Conservation (phyloP, 2,797 vertebrate species). For the Lates japonicus region DNA sequence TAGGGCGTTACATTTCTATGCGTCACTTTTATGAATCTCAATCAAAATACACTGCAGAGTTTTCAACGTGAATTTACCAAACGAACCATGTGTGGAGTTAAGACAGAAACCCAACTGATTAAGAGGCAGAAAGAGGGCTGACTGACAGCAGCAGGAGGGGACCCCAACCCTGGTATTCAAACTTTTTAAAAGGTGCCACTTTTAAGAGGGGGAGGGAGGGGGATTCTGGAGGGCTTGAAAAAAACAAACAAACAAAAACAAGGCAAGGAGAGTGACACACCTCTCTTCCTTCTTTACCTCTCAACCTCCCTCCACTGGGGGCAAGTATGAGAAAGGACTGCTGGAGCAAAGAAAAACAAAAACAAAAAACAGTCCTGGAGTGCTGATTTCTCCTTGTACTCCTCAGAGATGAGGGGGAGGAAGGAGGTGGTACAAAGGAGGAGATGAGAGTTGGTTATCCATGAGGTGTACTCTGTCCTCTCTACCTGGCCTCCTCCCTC, state of each 20-base stretch:
- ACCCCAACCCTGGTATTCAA: slow-evolving; percentile 79
- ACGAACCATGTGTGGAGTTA: slow-evolving; percentile 61
- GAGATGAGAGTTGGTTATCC: slow-evolving; percentile 57
- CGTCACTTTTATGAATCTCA: slow-evolving; percentile 76
- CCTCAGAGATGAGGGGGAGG: slow-evolving; percentile 41
- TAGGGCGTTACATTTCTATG: slow-evolving; percentile 79
- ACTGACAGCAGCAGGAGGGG: slow-evolving; percentile 75
- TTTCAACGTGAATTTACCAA: slow-evolving; percentile 61
- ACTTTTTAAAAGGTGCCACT: slow-evolving; percentile 67
- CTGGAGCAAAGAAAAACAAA: slow-evolving; percentile 58
- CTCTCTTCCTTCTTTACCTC: slow-evolving; percentile 69
- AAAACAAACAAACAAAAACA: slow-evolving; percentile 46
- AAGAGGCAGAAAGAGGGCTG: slow-evolving; percentile 67
- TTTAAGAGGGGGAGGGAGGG: slow-evolving; percentile 54
- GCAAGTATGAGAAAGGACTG: slow-evolving; percentile 54
- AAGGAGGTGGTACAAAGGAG: slow-evolving; percentile 39
- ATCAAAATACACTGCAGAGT: slow-evolving; percentile 73
- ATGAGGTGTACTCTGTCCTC: slow-evolving; percentile 35
- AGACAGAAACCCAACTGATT: slow-evolving; percentile 67
- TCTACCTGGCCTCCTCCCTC: slow-evolving; percentile 83
- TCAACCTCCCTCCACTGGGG: slow-evolving; percentile 56
- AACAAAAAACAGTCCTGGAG: slow-evolving; percentile 55
- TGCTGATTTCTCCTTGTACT: slow-evolving; percentile 44
- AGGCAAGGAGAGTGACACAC: slow-evolving; percentile 72
- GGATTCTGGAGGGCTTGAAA: slow-evolving; percentile 54